Evolutionary conservation across 2,113 vertebrate genomes (phyloP).

Genomic region (Trichomycterus rosablanca): DNA sequence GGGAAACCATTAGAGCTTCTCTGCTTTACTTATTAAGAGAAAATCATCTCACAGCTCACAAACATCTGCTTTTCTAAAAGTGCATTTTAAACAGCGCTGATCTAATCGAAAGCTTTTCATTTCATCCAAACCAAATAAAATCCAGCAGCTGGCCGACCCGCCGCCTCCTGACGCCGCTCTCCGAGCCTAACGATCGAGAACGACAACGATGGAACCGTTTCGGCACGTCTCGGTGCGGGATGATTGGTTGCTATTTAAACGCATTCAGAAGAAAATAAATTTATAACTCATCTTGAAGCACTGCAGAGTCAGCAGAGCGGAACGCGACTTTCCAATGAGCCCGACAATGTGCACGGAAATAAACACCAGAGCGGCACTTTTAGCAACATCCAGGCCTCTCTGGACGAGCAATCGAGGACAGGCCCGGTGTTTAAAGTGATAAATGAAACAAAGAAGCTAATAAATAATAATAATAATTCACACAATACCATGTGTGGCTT

Average conservation of each 20-base stretch:
- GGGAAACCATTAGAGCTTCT: slow-evolving; percentile 4
- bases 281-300: neutral
- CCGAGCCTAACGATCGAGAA: neutral
- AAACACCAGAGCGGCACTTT: neutral
- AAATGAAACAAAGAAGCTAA: no score
- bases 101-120: neutral
- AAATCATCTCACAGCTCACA: no score
- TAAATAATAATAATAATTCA: no score
- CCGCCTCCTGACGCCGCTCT: no score
- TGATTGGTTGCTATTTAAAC: neutral
- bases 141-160: neutral
- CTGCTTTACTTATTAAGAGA: slow-evolving; percentile 14
- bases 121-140: neutral
- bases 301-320: neutral
- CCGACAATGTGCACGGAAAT: neutral
- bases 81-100: slow-evolving; percentile 9
- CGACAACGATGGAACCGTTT: slow-evolving; percentile 1
- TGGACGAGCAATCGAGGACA: slow-evolving; percentile 1
- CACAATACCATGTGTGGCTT: neutral
- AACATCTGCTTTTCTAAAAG: slow-evolving; percentile 11
- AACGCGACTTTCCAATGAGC: slow-evolving; percentile 11
- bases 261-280: neutral
- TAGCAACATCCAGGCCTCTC: slow-evolving; percentile 17
- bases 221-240: no score
- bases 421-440: neutral